These are phyloP conservation scores for Xylocopa sonorina DNA, from an alignment of 1,140 invertebrate species.

Conservation along the genomic window DNA sequence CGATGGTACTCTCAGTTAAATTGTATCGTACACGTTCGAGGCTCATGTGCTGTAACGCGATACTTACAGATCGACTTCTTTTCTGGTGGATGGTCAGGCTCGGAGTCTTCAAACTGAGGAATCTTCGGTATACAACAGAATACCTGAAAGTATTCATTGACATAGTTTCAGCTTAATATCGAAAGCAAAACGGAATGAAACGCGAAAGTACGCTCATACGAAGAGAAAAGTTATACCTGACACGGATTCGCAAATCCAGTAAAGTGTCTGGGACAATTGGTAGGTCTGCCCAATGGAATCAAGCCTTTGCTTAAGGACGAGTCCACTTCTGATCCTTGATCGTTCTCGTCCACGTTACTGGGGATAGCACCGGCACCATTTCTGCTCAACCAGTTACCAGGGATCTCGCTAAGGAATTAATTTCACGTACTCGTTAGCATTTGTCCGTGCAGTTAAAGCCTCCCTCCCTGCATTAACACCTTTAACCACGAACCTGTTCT, in stretches of 20 bases:
- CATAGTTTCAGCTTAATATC: no score
- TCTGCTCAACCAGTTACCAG: slow-evolving; percentile 77
- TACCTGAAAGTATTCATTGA: no score
- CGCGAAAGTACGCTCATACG: no score
- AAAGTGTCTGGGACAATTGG: slow-evolving; percentile 74
- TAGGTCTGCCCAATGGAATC: slow-evolving; percentile 73
- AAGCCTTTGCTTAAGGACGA: slow-evolving; percentile 66
- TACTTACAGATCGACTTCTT: slow-evolving; percentile 77
- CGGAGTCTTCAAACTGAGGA: slow-evolving; percentile 75
- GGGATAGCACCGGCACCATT: slow-evolving; percentile 73
- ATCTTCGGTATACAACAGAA: slow-evolving; percentile 78
- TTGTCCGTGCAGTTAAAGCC: no score
- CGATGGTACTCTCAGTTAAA: no score
- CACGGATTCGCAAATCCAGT: slow-evolving; percentile 76
- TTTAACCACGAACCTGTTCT: slow-evolving; percentile 72
- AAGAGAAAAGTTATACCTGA: slow-evolving; percentile 68
- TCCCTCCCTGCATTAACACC: no score
- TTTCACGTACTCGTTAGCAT: no score
- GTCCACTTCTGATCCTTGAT: slow-evolving; percentile 75
- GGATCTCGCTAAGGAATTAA: slow-evolving; percentile 71
- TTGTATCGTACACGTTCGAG: neutral
- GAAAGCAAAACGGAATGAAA: no score
- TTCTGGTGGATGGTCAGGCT: slow-evolving; percentile 76
- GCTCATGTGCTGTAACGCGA: neutral
- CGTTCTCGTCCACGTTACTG: slow-evolving; percentile 77